These are phyloP conservation scores for Agapornis roseicollis DNA, from an alignment of 2,113 vertebrate genomes.

Conservation along the genomic window DNA sequence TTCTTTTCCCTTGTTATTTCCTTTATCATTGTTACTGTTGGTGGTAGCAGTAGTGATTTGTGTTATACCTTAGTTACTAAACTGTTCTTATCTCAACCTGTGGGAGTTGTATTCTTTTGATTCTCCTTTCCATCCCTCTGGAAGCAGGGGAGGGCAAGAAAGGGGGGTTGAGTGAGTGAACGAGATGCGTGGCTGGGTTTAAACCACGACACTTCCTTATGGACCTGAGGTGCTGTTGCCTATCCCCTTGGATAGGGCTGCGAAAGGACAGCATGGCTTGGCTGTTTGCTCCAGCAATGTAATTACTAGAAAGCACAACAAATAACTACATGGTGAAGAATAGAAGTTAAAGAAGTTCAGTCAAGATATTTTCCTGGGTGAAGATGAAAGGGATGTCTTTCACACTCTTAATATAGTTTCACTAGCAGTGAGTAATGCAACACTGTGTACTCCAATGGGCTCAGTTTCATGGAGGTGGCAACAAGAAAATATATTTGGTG, in stretches of 20 bases:
- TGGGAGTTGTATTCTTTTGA: no score
- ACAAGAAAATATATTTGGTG: conserved; percentile 20
- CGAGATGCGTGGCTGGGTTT: no score
- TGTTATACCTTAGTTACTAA: no score
- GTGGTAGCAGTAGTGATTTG: no score
- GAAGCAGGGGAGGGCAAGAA: no score
- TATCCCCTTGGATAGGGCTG: not conserved
- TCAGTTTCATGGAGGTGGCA: not conserved
- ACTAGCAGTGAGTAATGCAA: conserved; percentile 37
- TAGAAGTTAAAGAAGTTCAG: not conserved
- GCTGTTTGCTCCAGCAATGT: not conserved
- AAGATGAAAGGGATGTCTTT: conserved; percentile 19
- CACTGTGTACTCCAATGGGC: not conserved
- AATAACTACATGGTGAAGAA: not conserved
- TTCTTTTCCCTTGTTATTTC: no score
- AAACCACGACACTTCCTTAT: no score
- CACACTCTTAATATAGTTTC: conserved; percentile 28
- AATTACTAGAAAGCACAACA: conserved; percentile 10
- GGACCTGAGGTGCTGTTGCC: not conserved
- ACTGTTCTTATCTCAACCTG: no score
- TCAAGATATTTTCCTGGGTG: not conserved
- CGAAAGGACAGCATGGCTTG: not conserved
- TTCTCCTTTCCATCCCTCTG: no score
- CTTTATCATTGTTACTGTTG: no score
- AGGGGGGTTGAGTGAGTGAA: no score